Evolutionary conservation across 2,888 invertebrate species (phyloP).

Genomic region (Salpingus planirostris): DNA sequence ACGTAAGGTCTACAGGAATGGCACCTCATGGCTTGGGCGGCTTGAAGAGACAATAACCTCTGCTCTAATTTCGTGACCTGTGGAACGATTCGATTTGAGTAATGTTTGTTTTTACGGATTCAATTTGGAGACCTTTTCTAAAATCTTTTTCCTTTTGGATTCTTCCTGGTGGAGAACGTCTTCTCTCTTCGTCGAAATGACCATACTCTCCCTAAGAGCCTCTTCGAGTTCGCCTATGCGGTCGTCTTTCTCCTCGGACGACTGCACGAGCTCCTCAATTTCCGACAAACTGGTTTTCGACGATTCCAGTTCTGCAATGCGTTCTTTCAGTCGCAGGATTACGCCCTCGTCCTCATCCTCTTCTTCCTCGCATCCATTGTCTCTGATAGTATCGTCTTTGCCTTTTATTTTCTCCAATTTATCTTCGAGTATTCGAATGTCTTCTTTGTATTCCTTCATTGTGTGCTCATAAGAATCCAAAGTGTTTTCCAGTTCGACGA

Average conservation of each 20-base stretch:
- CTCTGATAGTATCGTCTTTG: constrained; percentile 20
- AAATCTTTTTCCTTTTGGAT: constrained; percentile 51
- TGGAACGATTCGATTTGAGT: neutral
- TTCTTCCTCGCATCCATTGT: constrained; percentile 22
- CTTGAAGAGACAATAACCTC: constrained; percentile 58
- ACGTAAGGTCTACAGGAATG: constrained; percentile 58
- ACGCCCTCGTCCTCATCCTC: constrained; percentile 46
- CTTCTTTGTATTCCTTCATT: constrained; percentile 46
- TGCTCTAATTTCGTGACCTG: constrained; percentile 65
- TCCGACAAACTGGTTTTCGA: constrained; percentile 31
- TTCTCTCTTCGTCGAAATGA: constrained; percentile 61
- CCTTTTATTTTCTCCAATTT: constrained; percentile 25
- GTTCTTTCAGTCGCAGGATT: constrained; percentile 47
- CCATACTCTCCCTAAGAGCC: constrained; percentile 71
- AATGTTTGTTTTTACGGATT: no score
- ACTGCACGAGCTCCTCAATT: constrained; percentile 49
- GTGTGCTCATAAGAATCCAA: constrained; percentile 47
- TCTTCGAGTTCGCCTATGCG: constrained; percentile 70
- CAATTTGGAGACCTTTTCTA: constrained; percentile 67
- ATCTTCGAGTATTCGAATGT: constrained; percentile 25
- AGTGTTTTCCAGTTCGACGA: constrained; percentile 45
- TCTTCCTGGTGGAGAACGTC: constrained; percentile 58
- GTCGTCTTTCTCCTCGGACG: constrained; percentile 52
- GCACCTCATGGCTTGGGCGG: constrained; percentile 59
- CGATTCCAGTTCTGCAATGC: constrained; percentile 46